Conservation (phyloP, 2,113 vertebrate species). For the Macheiramphus alcinus region DNA sequence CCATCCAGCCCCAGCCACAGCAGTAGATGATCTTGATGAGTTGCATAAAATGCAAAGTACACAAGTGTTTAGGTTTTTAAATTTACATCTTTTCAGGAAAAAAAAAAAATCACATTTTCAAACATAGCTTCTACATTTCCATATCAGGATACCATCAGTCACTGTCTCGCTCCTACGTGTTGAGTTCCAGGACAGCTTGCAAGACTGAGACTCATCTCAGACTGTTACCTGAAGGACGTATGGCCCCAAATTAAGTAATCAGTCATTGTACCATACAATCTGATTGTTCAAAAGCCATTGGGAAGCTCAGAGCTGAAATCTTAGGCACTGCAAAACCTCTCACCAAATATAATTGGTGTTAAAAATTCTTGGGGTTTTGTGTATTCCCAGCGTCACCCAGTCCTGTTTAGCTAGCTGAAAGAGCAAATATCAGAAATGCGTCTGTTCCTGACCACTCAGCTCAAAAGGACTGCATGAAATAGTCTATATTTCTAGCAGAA, state of each 20-base stretch:
- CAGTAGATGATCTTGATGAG: not conserved
- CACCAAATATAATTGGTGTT: not conserved
- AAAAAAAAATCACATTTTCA: not conserved
- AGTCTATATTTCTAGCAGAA: not conserved
- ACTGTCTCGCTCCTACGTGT: not conserved
- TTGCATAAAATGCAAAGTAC: not conserved
- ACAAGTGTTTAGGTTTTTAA: not conserved
- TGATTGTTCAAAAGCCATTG: not conserved
- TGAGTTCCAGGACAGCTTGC: not conserved
- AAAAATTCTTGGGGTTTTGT: not conserved
- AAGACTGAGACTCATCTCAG: not conserved
- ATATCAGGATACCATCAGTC: not conserved
- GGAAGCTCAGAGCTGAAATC: not conserved
- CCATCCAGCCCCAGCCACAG: not conserved
- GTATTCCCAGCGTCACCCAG: not conserved
- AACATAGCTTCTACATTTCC: not conserved
- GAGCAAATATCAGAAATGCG: not conserved
- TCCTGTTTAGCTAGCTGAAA: not conserved
- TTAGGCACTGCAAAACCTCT: not conserved
- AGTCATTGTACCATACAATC: not conserved
- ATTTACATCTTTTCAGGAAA: not conserved
- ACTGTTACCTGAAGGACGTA: not conserved
- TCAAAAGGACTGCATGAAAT: not conserved
- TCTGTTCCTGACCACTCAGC: not conserved
- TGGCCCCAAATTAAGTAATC: not conserved